phyloP scores from a whole-genome alignment of 64 coral and sea anemone genomes.

The Actinia tenebrosa region DNA sequence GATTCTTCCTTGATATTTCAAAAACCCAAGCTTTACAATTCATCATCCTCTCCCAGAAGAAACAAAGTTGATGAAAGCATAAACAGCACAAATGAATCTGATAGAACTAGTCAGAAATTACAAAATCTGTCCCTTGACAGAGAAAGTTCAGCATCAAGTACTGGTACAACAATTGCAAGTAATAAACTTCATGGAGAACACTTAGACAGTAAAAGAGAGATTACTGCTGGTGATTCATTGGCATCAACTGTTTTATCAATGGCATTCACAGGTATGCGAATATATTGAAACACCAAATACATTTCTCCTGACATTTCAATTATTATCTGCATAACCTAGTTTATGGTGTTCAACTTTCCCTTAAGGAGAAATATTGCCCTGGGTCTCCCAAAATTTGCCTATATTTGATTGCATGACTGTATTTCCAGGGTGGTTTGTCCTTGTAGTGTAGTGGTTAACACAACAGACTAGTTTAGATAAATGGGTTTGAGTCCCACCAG shows the following conservation, averaged over 20 bases:
- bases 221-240: conserved; percentile 4
- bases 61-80: neutral
- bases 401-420: too few species aligned
- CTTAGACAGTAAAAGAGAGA: neutral
- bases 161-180: neutral
- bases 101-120: neutral
- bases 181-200: neutral
- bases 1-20: neutral
- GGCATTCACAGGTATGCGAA: conserved; percentile 12
- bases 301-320: too few species aligned
- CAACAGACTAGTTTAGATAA: too few species aligned
- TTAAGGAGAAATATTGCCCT: too few species aligned
- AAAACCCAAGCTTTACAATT: conserved; percentile 5
- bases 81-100: neutral
- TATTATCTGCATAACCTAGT: too few species aligned
- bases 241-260: conserved; percentile 26
- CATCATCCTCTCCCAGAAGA: neutral
- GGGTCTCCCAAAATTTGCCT: too few species aligned
- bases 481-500: too few species aligned
- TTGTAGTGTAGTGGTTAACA: too few species aligned
- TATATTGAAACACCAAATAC: too few species aligned
- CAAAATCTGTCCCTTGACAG: neutral
- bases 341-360: too few species aligned
- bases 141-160: neutral
- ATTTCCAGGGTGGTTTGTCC: too few species aligned